Evolutionary conservation across 2,797 vertebrate species (phyloP).

Genomic region (Galago senegalensis): DNA sequence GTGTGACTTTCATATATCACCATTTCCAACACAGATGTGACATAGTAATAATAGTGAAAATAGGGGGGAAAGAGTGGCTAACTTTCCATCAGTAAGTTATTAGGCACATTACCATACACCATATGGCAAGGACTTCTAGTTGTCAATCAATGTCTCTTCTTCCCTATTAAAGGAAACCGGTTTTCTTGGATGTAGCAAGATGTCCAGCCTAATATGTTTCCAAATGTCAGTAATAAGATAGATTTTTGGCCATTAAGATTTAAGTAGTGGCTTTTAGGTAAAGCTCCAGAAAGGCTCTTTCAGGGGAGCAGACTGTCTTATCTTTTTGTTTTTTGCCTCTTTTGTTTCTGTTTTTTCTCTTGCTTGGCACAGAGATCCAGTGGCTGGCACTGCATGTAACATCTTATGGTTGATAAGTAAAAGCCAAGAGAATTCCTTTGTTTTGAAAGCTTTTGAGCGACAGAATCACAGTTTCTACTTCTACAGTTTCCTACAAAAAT

Average conservation of each 20-base stretch:
- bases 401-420: neutral
- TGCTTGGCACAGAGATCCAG: neutral
- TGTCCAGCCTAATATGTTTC: neutral
- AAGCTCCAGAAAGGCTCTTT: neutral
- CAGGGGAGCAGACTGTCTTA: neutral
- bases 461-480: neutral
- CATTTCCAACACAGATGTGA: neutral
- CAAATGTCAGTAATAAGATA: neutral
- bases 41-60: neutral
- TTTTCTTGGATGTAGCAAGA: neutral
- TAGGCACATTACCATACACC: neutral
- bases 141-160: neutral
- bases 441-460: neutral
- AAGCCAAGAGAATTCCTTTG: neutral
- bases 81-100: neutral
- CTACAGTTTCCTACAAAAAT: neutral
- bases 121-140: neutral
- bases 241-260: neutral
- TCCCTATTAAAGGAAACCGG: neutral
- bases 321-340: neutral
- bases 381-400: neutral
- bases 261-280: neutral
- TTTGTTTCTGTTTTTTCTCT: slow-evolving; percentile 8
- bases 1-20: neutral
- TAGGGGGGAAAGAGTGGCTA: neutral